A percentile compares a stretch with the other conserved stretches of the same genome.
Evolutionary conservation across 1,140 invertebrate species (phyloP).

Genomic region (Gryon sp.): DNA sequence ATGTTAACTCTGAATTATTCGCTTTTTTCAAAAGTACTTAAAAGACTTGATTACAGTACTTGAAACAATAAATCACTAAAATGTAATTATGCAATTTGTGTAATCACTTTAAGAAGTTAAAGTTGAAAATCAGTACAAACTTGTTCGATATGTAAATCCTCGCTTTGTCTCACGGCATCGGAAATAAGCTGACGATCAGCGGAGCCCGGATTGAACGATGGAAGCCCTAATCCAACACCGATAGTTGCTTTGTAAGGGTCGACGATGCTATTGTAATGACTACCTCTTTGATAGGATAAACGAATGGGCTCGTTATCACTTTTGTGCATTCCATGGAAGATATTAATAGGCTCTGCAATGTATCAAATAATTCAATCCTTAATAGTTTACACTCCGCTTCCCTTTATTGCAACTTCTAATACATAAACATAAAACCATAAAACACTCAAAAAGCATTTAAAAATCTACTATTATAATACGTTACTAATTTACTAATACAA

Average conservation of each 20-base stretch:
- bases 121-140: conserved; percentile 67
- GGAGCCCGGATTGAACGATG: conserved; percentile 89
- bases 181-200: conserved; percentile 88
- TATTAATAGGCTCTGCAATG: conserved; percentile 94
- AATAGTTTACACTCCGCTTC: background rate
- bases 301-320: conserved; percentile 91
- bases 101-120: no score
- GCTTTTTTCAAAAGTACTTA: background rate
- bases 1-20: background rate
- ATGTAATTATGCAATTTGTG: no score
- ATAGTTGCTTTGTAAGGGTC: conserved; percentile 93
- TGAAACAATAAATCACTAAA: no score
- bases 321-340: conserved; percentile 88
- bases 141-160: conserved; percentile 92
- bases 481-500: no score
- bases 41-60: no score
- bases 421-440: no score
- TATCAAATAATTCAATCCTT: conserved; percentile 38
- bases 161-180: conserved; percentile 90
- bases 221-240: conserved; percentile 92
- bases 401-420: background rate
- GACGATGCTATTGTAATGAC: conserved; percentile 95
- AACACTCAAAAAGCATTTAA: conserved; percentile 17
- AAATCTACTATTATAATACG: no score
- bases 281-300: conserved; percentile 93